These are phyloP conservation scores for Actenoides hombroni DNA, from an alignment of 2,113 vertebrate genomes.

Conservation along the genomic window DNA sequence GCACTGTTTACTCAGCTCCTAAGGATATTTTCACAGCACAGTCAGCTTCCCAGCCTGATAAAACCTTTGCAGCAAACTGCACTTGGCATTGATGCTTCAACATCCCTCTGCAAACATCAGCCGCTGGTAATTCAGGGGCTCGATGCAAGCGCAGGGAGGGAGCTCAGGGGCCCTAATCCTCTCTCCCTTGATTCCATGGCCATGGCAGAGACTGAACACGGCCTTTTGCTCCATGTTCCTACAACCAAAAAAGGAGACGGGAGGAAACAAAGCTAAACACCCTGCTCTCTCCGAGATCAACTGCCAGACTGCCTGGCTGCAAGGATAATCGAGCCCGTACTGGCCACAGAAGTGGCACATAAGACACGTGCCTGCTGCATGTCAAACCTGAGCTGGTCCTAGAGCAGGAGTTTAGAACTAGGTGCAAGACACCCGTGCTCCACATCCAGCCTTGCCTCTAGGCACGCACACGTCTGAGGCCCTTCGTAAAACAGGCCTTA, in stretches of 20 bases:
- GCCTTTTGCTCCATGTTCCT: not conserved
- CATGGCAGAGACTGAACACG: not conserved
- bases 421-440: not conserved
- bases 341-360: not conserved
- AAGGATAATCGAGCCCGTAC: not conserved
- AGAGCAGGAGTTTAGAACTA: not conserved
- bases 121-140: not conserved
- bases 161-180: not conserved
- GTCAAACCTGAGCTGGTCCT: not conserved
- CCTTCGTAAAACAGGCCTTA: not conserved
- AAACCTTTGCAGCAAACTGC: not conserved
- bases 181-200: not conserved
- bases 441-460: not conserved
- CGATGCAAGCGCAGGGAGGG: not conserved
- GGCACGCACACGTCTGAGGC: not conserved
- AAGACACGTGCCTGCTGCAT: fast-evolving
- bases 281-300: not conserved
- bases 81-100: not conserved
- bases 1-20: not conserved
- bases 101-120: not conserved
- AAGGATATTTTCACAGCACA: not conserved
- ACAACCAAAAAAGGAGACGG: not conserved
- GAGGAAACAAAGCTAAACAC: not conserved
- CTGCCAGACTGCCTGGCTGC: not conserved
- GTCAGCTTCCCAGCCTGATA: not conserved